Evolutionary conservation across 2,113 vertebrate genomes (phyloP).

Genomic region (Alaudala cheleensis): DNA sequence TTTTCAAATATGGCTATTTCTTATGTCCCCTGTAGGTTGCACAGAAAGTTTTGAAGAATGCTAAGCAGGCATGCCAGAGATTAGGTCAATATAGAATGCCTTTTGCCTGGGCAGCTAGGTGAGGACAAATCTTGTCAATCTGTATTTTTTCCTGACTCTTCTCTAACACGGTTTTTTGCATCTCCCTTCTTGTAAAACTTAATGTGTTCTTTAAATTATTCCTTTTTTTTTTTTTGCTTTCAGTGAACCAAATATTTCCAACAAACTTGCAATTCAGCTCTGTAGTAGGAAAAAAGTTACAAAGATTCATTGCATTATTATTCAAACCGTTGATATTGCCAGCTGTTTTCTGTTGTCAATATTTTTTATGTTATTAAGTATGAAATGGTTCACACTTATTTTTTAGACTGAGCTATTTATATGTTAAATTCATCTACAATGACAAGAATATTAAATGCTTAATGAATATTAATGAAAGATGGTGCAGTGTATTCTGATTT

Average conservation of each 20-base stretch:
- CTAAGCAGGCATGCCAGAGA: slow-evolving; percentile 91
- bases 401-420: background rate
- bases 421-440: background rate
- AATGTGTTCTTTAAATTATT: background rate
- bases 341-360: background rate
- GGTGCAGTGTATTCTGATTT: background rate
- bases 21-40: slow-evolving; percentile 81
- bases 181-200: background rate
- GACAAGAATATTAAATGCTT: background rate
- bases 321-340: background rate
- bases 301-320: background rate
- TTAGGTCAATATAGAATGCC: slow-evolving; percentile 97
- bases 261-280: background rate
- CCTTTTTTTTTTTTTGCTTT: background rate
- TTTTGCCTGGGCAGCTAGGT: slow-evolving; percentile 98
- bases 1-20: background rate
- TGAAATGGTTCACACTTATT: background rate
- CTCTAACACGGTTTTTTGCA: background rate
- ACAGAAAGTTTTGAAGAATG: slow-evolving; percentile 97
- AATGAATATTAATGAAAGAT: background rate
- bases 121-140: background rate
- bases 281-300: background rate
- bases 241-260: background rate
- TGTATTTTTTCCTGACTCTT: background rate
- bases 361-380: background rate